Evolutionary conservation across 1,140 invertebrate species (phyloP).

Genomic region (Leptinotarsa undecemlineata): DNA sequence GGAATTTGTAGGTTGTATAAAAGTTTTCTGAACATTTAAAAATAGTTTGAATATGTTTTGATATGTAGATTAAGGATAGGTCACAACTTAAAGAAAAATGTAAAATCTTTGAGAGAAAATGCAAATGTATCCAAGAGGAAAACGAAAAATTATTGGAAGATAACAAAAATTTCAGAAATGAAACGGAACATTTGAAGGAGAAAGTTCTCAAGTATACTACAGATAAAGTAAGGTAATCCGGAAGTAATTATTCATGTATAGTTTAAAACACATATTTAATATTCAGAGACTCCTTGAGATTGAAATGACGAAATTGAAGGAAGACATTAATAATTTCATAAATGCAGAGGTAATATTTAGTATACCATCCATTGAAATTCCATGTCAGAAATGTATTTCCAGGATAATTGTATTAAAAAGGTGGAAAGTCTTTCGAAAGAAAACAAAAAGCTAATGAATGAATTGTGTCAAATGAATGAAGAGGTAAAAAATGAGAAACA

Average conservation of each 20-base stretch:
- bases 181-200: conserved; percentile 29
- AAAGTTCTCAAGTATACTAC: conserved; percentile 24
- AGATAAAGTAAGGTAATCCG: conserved; percentile 25
- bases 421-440: conserved; percentile 23
- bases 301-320: background rate
- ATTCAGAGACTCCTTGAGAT: conserved; percentile 14
- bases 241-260: background rate
- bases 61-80: conserved; percentile 30
- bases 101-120: conserved; percentile 25
- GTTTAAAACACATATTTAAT: background rate
- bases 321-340: conserved; percentile 8
- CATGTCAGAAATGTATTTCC: background rate
- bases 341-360: background rate
- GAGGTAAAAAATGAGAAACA: conserved; percentile 27
- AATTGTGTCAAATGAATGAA: conserved; percentile 31
- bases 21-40: conserved; percentile 8
- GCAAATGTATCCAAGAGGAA: conserved; percentile 31
- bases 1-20: conserved; percentile 34
- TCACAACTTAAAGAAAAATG: conserved; percentile 30
- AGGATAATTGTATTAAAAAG: conserved; percentile 26
- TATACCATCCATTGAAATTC: no score
- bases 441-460: conserved; percentile 31
- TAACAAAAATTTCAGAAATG: conserved; percentile 25
- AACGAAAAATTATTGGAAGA: conserved; percentile 25
- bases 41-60: conserved; percentile 25